A percentile compares a stretch with the other conserved stretches of the same genome.
Conservation (phyloP, 92 coral and sea anemone genomes). For the Epizoanthus ramosus region DNA sequence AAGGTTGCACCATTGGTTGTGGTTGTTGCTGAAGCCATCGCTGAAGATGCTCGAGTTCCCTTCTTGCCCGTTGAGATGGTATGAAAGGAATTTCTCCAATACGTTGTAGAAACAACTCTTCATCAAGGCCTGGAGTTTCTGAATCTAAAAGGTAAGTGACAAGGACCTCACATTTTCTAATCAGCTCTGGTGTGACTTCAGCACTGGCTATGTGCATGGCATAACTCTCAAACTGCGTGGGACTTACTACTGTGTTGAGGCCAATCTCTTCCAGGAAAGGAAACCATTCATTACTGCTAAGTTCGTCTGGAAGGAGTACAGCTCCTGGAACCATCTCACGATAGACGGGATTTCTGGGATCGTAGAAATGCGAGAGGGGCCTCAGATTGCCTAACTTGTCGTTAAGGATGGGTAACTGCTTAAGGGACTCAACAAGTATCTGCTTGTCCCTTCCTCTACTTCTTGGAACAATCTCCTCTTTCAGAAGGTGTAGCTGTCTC, state of each 20-base stretch:
- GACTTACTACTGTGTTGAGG: conserved; percentile 48
- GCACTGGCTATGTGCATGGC: conserved; percentile 50
- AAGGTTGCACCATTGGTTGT: no score
- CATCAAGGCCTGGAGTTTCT: conserved; percentile 43
- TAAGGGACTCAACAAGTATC: conserved; percentile 39
- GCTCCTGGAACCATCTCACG: conserved; percentile 58
- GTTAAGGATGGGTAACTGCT: conserved; percentile 61
- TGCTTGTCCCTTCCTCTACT: not conserved
- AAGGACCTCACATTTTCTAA: conserved; percentile 42
- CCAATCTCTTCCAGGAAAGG: conserved; percentile 65
- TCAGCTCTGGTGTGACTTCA: not conserved
- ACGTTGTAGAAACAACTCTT: conserved; percentile 36
- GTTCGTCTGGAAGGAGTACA: conserved; percentile 67
- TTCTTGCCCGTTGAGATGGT: conserved; percentile 26
- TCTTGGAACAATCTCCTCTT: not conserved
- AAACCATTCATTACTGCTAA: conserved; percentile 57
- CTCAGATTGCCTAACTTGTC: conserved; percentile 42
- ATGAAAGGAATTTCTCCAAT: conserved; percentile 66
- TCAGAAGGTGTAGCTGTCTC: conserved; percentile 57
- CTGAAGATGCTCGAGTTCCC: conserved; percentile 38
- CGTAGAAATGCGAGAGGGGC: conserved; percentile 66
- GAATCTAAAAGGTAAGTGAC: conserved; percentile 50
- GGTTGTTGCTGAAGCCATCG: conserved; percentile 11
- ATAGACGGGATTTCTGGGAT: conserved; percentile 66
- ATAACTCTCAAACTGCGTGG: conserved; percentile 56